Percentiles rank a stretch among this genome's conserved stretches.
phyloP scores from a whole-genome alignment of 1,140 invertebrate genomes.

The Aleiodes sp. region DNA sequence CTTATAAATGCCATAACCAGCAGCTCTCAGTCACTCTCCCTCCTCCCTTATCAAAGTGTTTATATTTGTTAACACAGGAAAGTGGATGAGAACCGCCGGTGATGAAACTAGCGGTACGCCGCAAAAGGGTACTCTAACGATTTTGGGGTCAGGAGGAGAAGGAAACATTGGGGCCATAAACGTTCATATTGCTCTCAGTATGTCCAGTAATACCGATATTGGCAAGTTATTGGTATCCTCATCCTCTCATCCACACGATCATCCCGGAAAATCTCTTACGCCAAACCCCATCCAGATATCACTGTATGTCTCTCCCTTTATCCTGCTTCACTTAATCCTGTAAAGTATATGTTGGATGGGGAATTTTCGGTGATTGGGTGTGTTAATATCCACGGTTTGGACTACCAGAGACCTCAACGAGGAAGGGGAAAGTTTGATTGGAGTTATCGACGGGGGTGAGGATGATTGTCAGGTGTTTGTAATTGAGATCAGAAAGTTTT shows the following conservation, averaged over 20 bases:
- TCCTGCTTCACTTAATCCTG: not conserved
- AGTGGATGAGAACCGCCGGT: not conserved
- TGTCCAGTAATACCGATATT: slow-evolving; percentile 62
- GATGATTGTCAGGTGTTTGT: slow-evolving; percentile 25
- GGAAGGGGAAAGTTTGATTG: slow-evolving; percentile 51
- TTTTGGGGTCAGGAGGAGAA: slow-evolving; percentile 36
- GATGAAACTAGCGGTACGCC: slow-evolving; percentile 16
- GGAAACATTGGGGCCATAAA: slow-evolving; percentile 62
- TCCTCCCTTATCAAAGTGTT: too few relatives aligned
- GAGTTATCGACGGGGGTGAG: slow-evolving; percentile 45
- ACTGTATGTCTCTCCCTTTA: not conserved
- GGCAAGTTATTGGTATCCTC: slow-evolving; percentile 60
- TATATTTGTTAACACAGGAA: slow-evolving; percentile 21
- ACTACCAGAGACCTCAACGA: slow-evolving; percentile 9
- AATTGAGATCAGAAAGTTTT: slow-evolving; percentile 30
- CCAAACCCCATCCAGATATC: not conserved
- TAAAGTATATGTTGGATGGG: not conserved
- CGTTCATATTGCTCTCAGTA: slow-evolving; percentile 65
- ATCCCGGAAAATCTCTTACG: not conserved
- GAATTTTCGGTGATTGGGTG: not conserved
- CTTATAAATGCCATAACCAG: slow-evolving; percentile 39
- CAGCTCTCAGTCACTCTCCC: slow-evolving; percentile 47
- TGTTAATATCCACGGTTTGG: slow-evolving; percentile 13
- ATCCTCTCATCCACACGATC: not conserved
- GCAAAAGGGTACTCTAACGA: slow-evolving; percentile 15